Percentiles rank a stretch among this genome's conserved stretches.
Conservation (phyloP, 2,797 vertebrate genomes). For the Hybognathus amarus region DNA sequence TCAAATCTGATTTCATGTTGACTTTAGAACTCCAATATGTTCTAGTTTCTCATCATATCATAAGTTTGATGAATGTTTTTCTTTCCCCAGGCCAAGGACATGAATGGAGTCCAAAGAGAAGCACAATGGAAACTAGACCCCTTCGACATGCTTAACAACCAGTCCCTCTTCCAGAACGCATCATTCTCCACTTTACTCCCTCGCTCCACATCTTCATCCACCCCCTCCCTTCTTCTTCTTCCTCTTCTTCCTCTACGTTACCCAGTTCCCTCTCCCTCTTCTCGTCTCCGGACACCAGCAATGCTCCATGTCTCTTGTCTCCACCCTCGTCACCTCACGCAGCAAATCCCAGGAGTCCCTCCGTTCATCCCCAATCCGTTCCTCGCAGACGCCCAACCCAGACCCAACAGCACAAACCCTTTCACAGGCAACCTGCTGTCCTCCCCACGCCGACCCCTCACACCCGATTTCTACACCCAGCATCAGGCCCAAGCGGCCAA, state of each 20-base stretch:
- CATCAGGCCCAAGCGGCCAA: slow-evolving; percentile 50
- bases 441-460: slow-evolving; percentile 76
- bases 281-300: slow-evolving; percentile 72
- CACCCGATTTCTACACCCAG: slow-evolving; percentile 71
- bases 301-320: slow-evolving; percentile 68
- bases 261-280: slow-evolving; percentile 72
- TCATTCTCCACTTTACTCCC: slow-evolving; percentile 60
- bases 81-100: slow-evolving; percentile 75
- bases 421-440: slow-evolving; percentile 69
- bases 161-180: slow-evolving; percentile 77
- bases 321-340: slow-evolving; percentile 79
- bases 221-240: slow-evolving; percentile 63
- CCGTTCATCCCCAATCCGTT: slow-evolving; percentile 78
- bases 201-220: slow-evolving; percentile 38
- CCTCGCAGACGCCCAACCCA: slow-evolving; percentile 73
- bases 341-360: slow-evolving; percentile 82
- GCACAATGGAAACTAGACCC: slow-evolving; percentile 84
- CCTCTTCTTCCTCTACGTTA: slow-evolving; percentile 71
- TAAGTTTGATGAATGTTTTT: slow-evolving; percentile 44
- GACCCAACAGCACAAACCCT: slow-evolving; percentile 77
- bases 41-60: neutral
- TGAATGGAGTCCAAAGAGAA: slow-evolving; percentile 79
- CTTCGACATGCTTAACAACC: slow-evolving; percentile 82
- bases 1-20: slow-evolving; percentile 14
- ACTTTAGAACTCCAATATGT: neutral